Evolutionary conservation across 2,888 invertebrate genomes (phyloP).

Genomic region (Calephelis perditalis): DNA sequence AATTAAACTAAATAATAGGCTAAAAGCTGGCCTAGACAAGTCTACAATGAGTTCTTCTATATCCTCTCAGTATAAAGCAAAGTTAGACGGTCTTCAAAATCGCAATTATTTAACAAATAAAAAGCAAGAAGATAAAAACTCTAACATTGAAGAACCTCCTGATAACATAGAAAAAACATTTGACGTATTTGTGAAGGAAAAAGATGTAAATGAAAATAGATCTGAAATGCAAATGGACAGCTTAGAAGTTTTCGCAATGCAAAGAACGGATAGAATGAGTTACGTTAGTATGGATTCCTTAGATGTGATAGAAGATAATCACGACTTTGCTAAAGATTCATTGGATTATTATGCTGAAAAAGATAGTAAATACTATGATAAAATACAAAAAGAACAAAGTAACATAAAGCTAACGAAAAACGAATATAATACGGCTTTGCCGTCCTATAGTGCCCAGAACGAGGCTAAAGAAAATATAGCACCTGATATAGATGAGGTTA

Average conservation of each 20-base stretch:
- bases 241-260: slow-evolving; percentile 73
- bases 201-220: slow-evolving; percentile 78
- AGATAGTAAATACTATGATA: slow-evolving; percentile 54
- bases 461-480: slow-evolving; percentile 63
- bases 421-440: slow-evolving; percentile 39
- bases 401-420: slow-evolving; percentile 51
- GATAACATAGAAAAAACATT: slow-evolving; percentile 74
- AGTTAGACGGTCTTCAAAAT: slow-evolving; percentile 68
- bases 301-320: slow-evolving; percentile 60
- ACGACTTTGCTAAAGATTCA: slow-evolving; percentile 70
- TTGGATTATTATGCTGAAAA: slow-evolving; percentile 70
- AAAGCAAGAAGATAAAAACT: slow-evolving; percentile 58
- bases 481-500: slow-evolving; percentile 71
- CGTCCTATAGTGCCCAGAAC: slow-evolving; percentile 46
- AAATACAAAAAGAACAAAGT: slow-evolving; percentile 52
- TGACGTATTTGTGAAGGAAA: slow-evolving; percentile 80
- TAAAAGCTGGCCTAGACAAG: slow-evolving; percentile 66
- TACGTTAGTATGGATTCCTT: slow-evolving; percentile 73
- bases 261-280: slow-evolving; percentile 61
- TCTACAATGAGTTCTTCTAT: slow-evolving; percentile 63
- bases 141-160: slow-evolving; percentile 51
- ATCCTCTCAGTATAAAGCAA: slow-evolving; percentile 71
- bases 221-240: slow-evolving; percentile 81
- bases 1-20: slow-evolving; percentile 74
- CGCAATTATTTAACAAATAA: slow-evolving; percentile 59